Percentiles rank a stretch among this genome's conserved stretches.
These are phyloP conservation scores for Phyllotis vaccarum DNA, from an alignment of 2,797 vertebrate genomes.

Conservation along the genomic window DNA sequence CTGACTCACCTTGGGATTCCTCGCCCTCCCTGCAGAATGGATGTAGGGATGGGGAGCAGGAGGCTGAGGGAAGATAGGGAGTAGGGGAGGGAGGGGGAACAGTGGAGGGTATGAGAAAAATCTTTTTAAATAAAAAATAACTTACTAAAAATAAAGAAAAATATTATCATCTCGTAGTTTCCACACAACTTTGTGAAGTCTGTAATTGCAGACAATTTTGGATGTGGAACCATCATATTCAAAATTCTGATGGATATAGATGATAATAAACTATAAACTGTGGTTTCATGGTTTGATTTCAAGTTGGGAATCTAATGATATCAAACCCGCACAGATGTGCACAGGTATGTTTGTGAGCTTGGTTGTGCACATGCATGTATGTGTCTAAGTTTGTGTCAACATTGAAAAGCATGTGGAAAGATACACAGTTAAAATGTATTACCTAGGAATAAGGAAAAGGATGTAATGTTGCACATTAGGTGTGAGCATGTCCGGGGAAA, in stretches of 20 bases:
- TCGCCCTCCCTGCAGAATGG: too few relatives aligned
- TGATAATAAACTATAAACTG: not conserved
- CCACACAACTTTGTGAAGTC: not conserved
- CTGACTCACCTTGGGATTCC: too few relatives aligned
- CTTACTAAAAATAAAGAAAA: too few relatives aligned
- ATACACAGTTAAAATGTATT: not conserved
- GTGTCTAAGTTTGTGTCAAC: not conserved
- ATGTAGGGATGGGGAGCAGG: too few relatives aligned
- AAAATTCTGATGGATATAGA: not conserved
- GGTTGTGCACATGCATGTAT: fast-evolving
- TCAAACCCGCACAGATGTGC: not conserved
- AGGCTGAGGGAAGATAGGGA: too few relatives aligned
- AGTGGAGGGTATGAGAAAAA: too few relatives aligned
- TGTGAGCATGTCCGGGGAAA: not conserved
- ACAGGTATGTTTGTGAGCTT: not conserved
- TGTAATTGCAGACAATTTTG: not conserved
- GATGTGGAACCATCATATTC: not conserved
- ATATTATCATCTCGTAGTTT: not conserved
- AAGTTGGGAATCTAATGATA: not conserved
- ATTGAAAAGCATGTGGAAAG: not conserved
- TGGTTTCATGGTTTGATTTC: not conserved
- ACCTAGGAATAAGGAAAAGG: not conserved
- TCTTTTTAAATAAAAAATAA: too few relatives aligned
- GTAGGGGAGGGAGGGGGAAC: too few relatives aligned
- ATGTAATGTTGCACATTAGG: not conserved